Evolutionary conservation across 2,113 vertebrate genomes (phyloP).

Genomic region (Rutilus rutilus): DNA sequence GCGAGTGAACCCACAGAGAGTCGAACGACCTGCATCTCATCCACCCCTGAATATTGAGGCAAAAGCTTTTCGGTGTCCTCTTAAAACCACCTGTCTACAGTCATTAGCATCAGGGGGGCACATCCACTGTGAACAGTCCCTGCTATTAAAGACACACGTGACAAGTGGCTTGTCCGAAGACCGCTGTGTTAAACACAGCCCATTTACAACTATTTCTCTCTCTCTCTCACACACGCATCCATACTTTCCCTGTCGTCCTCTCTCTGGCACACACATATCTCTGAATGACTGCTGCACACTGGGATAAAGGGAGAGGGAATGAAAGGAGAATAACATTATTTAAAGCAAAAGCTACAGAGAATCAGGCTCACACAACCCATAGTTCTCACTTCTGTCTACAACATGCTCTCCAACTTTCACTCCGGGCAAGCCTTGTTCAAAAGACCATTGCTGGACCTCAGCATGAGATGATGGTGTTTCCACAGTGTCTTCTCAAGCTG

Average conservation of each 20-base stretch:
- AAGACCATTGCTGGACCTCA: slow-evolving; percentile 6
- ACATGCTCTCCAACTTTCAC: slow-evolving; percentile 10
- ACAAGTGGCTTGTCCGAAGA: slow-evolving; percentile 28
- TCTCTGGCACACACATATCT: slow-evolving; percentile 12
- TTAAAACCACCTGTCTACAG: slow-evolving; percentile 64
- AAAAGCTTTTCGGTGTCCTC: slow-evolving; percentile 62
- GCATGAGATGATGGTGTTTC: not conserved
- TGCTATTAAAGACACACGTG: slow-evolving; percentile 27
- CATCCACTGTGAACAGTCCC: slow-evolving; percentile 38
- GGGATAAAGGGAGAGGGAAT: slow-evolving; percentile 7
- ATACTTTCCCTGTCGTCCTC: slow-evolving; percentile 17
- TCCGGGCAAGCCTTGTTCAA: not conserved
- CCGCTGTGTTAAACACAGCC: slow-evolving; percentile 37
- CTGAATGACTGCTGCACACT: slow-evolving; percentile 32
- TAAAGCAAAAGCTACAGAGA: slow-evolving; percentile 5
- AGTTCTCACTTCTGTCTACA: not conserved
- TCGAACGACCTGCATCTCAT: not conserved
- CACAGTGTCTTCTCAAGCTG: not conserved
- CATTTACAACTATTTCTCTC: slow-evolving; percentile 34
- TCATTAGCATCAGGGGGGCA: slow-evolving; percentile 58
- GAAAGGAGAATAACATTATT: not conserved
- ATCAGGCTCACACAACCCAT: slow-evolving; percentile 1
- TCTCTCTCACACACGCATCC: not conserved
- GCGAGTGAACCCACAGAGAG: slow-evolving; percentile 2
- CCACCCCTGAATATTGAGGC: slow-evolving; percentile 48